Evolutionary conservation across 2,797 vertebrate species (phyloP), one percentile per base, ranked within the genome.

Genomic region (Cossypha heuglini): DNA sequence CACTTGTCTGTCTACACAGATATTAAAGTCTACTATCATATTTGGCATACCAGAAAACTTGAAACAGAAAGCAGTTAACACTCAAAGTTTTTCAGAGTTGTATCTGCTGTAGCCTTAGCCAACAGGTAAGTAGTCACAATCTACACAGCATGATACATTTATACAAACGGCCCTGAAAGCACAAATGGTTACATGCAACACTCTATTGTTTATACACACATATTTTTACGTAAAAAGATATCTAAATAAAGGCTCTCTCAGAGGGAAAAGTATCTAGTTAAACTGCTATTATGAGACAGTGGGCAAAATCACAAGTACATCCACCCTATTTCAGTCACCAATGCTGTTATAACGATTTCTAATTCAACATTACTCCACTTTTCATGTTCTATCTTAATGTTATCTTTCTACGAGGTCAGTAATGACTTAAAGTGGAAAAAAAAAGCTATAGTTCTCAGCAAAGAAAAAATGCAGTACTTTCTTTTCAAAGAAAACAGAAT

Each of bases 251-350:
- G 68, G 45, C 13, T 94, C 37, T 83, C 59, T 51, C 69, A 88
- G 88, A 49, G 21, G 93, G 51, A n/a, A 88, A 88, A 88, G 8
- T 75, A 29, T 40, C 54, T 90, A 87, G 18, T 37, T 88, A 81
- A 97, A 97, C 71, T 74, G 54, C 55, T 97, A 57, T 94, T 94
- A 83, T 83, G 82, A 82, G 43, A 51, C 13, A 67, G 63, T 20
- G 51, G 16, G 38, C 19, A 90, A 90, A 96, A 49, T 12, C 38
- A 68, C 3, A 5, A 37, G 8, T 28, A 25, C 5, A 10, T 37
- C 7, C 13, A 63, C 33, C 3, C 20, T 88, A 25, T 75, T 88
- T 74, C 46, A 88, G 68, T 73, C 63, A 54, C 61, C 48, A 73
- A 29, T 68, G 66, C 15, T 85, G 24, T 67, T 40, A 29, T 18